These are phyloP conservation scores for Exocentrus adspersus DNA, from an alignment of 2,888 invertebrate species.

Conservation along the genomic window DNA sequence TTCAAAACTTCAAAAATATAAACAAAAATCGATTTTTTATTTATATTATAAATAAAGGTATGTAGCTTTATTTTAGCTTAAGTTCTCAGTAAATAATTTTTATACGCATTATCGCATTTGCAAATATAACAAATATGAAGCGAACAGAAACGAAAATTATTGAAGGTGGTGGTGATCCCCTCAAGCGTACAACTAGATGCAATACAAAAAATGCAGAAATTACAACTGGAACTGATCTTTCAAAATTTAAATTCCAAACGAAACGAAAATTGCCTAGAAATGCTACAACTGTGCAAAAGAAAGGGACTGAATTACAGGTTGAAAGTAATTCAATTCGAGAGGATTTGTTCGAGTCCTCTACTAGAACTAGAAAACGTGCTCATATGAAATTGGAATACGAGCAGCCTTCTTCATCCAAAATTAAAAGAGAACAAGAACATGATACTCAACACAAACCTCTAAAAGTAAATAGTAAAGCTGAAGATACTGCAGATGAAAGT, in stretches of 20 bases:
- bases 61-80: neutral
- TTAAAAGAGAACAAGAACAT: slow-evolving; percentile 19
- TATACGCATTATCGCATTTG: neutral
- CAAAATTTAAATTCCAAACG: slow-evolving; percentile 5
- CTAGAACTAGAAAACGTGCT: slow-evolving; percentile 44
- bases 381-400: slow-evolving; percentile 48
- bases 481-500: neutral
- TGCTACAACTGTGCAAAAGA: too few relatives aligned
- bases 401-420: slow-evolving; percentile 16
- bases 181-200: neutral
- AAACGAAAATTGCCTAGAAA: neutral
- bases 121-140: slow-evolving; percentile 6
- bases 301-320: neutral
- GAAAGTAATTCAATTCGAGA: too few relatives aligned
- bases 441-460: neutral
- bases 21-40: too few relatives aligned
- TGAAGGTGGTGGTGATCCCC: neutral
- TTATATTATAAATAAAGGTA: too few relatives aligned
- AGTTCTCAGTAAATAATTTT: too few relatives aligned
- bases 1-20: too few relatives aligned
- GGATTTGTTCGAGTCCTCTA: too few relatives aligned
- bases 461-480: neutral
- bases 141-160: too few relatives aligned
- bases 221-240: neutral
- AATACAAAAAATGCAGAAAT: neutral